A percentile compares a stretch with the other conserved stretches of the same genome.
Conservation (phyloP, 2,888 invertebrate genomes). For the Tiphia femorata region DNA sequence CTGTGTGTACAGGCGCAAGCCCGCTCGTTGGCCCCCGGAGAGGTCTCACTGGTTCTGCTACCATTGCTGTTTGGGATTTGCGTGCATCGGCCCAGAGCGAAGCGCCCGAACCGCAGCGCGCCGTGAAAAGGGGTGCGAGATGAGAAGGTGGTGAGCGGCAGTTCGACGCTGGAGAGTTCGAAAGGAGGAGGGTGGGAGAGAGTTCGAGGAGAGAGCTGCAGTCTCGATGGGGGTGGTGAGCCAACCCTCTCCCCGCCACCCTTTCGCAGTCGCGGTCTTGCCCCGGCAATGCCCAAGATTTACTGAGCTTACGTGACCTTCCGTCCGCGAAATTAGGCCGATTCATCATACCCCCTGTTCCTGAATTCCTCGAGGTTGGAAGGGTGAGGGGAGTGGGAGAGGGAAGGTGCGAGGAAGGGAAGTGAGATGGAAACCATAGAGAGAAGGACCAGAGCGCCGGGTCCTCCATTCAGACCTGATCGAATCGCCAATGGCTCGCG, state of each 20-base stretch:
- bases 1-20: not conserved
- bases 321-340: constrained; percentile 62
- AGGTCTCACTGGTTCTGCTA: not conserved
- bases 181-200: not conserved
- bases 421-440: too few relatives aligned
- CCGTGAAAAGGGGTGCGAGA: not conserved
- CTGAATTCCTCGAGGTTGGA: too few relatives aligned
- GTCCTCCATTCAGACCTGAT: constrained; percentile 25
- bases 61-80: constrained; percentile 34
- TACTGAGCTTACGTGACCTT: constrained; percentile 60
- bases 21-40: not conserved
- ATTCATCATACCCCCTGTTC: constrained; percentile 53
- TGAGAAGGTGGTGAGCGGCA: not conserved
- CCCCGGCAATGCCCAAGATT: constrained; percentile 51
- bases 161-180: not conserved
- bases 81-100: constrained; percentile 31
- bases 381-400: too few relatives aligned
- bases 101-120: constrained; percentile 18
- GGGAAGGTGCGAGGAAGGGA: too few relatives aligned
- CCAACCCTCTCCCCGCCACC: not conserved
- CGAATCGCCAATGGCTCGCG: constrained; percentile 31
- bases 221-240: not conserved
- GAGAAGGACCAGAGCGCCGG: constrained; percentile 6
- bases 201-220: not conserved
- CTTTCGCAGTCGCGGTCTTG: constrained; percentile 17